These are phyloP conservation scores for Drosophila hamatofila DNA, from an alignment of 2,888 invertebrate genomes.

Conservation along the genomic window DNA sequence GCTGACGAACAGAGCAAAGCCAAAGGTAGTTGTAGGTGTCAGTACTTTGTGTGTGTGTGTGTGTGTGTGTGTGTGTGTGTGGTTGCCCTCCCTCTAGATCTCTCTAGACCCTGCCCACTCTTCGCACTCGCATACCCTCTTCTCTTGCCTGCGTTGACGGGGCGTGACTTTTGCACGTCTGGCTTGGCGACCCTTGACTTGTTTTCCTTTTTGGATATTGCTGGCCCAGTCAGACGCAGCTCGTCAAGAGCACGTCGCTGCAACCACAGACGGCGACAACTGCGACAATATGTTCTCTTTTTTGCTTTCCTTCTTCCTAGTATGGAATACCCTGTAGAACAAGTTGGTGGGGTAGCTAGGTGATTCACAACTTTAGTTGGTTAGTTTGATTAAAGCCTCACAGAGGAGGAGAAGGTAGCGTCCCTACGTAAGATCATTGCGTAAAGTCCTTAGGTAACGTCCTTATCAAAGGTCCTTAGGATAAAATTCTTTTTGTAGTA, in stretches of 20 bases:
- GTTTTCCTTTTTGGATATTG: slow-evolving; percentile 56
- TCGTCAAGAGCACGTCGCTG: slow-evolving; percentile 61
- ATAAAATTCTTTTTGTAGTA: background rate
- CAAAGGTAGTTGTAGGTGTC: slow-evolving; percentile 17
- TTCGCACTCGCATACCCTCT: background rate
- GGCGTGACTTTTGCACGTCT: slow-evolving; percentile 74
- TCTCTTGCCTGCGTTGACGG: slow-evolving; percentile 10
- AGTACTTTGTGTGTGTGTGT: slow-evolving; percentile 3
- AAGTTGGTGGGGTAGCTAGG: background rate
- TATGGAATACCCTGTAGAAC: background rate
- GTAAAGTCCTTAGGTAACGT: too few species aligned
- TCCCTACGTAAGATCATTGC: too few species aligned
- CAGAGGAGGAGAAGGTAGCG: too few species aligned
- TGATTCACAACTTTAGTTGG: background rate
- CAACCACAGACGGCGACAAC: slow-evolving; percentile 56
- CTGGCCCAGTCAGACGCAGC: slow-evolving; percentile 53
- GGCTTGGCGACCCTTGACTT: slow-evolving; percentile 70
- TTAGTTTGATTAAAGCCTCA: too few species aligned
- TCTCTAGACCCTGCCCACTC: background rate
- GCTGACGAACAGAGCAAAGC: slow-evolving; percentile 43
- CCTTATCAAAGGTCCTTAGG: too few species aligned
- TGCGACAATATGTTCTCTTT: slow-evolving; percentile 42
- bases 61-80: slow-evolving; percentile 1
- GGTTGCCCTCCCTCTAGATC: slow-evolving; percentile 2
- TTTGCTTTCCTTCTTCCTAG: background rate